phyloP scores from a whole-genome alignment of 2,888 invertebrate genomes.

The Dinocampus coccinellae region DNA sequence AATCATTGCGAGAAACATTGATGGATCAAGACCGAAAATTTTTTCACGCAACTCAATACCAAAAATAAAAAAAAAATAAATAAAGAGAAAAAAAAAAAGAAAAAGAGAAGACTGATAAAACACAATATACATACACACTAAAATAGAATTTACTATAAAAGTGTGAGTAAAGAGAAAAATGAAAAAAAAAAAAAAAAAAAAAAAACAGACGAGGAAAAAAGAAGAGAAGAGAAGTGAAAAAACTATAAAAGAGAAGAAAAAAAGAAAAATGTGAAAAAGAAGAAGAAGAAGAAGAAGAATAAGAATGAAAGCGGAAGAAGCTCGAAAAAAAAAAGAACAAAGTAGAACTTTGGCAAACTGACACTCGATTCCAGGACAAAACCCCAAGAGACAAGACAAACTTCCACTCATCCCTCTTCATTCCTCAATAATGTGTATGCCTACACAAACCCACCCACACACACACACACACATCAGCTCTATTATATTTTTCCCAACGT shows the following conservation, averaged over 20 bases:
- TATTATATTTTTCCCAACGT: not conserved
- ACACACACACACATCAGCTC: not conserved
- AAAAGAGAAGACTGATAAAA: not conserved
- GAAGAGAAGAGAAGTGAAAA: no score
- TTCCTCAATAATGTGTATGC: constrained; percentile 29
- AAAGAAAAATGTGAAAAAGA: not conserved
- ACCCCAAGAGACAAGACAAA: constrained; percentile 51
- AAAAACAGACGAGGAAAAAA: no score
- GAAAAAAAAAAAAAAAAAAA: no score
- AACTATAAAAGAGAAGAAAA: not conserved
- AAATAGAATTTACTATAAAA: not conserved
- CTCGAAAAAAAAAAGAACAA: constrained; percentile 19
- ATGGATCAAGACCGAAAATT: constrained; percentile 7
- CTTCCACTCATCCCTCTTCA: constrained; percentile 34
- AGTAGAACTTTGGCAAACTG: constrained; percentile 51
- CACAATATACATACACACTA: no score
- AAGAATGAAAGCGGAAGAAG: constrained; percentile 16
- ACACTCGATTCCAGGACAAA: constrained; percentile 55
- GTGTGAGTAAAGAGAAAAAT: no score
- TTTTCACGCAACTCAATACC: not conserved
- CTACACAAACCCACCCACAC: not conserved
- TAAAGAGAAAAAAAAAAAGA: not conserved
- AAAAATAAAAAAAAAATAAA: not conserved
- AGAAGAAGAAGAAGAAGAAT: not conserved
- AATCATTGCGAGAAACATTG: not conserved